Conservation (phyloP, 2,888 invertebrate species). For the Plagodis dolabraria region DNA sequence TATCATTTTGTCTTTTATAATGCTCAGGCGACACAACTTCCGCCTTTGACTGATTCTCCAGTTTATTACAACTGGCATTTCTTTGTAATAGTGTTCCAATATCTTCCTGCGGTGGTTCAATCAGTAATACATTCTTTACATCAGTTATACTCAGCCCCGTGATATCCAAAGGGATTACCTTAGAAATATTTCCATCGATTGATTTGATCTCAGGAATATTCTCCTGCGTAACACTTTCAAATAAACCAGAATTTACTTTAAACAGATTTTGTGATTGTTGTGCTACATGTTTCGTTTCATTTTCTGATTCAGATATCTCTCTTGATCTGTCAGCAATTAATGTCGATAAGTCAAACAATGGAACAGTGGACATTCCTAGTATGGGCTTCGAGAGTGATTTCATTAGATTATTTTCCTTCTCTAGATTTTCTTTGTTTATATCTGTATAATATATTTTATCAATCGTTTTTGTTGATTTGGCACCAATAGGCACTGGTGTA, state of each 20-base stretch:
- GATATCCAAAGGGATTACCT: slow-evolving; percentile 5
- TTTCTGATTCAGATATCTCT: slow-evolving; percentile 37
- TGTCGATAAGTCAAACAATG: slow-evolving; percentile 55
- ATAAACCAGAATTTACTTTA: slow-evolving; percentile 41
- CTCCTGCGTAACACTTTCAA: slow-evolving; percentile 41
- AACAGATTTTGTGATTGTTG: slow-evolving; percentile 27
- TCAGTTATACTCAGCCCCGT: slow-evolving; percentile 29
- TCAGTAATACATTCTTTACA: slow-evolving; percentile 36
- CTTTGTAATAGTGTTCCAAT: slow-evolving; percentile 29
- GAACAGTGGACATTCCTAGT: slow-evolving; percentile 49
- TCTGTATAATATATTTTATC: slow-evolving; percentile 12
- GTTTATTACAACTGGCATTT: slow-evolving; percentile 29
- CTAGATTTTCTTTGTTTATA: slow-evolving; percentile 5
- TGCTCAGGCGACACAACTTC: slow-evolving; percentile 5
- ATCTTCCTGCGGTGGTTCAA: slow-evolving; percentile 37
- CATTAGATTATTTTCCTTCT: slow-evolving; percentile 37
- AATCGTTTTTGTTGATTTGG: neutral
- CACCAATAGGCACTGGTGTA: slow-evolving; percentile 3
- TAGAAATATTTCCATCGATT: slow-evolving; percentile 13
- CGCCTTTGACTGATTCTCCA: slow-evolving; percentile 21
- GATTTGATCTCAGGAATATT: slow-evolving; percentile 4
- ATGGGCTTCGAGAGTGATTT: slow-evolving; percentile 45
- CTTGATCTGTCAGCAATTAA: slow-evolving; percentile 48
- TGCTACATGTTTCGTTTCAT: slow-evolving; percentile 28
- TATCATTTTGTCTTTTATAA: slow-evolving; percentile 10